Evolutionary conservation across 2,797 vertebrate genomes (phyloP).

Genomic region (Chloroceryle amazona): DNA sequence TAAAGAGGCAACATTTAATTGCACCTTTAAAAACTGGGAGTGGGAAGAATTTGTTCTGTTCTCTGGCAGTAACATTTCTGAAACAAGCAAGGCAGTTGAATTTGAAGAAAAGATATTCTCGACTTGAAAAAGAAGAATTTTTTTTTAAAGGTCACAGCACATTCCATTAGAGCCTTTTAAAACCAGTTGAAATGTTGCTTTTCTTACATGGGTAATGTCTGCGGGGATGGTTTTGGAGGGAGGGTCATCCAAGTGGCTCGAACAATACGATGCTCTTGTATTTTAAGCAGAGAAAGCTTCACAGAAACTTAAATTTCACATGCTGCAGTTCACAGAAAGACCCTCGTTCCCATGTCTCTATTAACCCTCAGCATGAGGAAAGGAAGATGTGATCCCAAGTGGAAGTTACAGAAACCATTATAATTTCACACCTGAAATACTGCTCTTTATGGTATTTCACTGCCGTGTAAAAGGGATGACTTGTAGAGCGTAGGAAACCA

Average conservation of each 20-base stretch:
- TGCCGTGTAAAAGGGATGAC: background rate
- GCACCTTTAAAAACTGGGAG: background rate
- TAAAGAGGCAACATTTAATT: background rate
- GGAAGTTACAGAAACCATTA: background rate
- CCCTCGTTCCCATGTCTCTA: accelerated
- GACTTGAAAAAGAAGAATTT: background rate
- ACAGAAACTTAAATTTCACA: accelerated
- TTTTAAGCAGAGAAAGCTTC: background rate
- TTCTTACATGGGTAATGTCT: background rate
- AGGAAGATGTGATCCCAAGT: background rate
- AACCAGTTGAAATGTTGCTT: background rate
- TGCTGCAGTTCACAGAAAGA: background rate
- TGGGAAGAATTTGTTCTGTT: background rate
- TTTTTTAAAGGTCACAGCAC: background rate
- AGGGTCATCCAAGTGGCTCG: background rate
- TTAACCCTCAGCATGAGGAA: background rate
- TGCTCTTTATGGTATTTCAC: background rate
- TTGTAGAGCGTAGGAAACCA: accelerated
- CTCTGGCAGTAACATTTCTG: background rate
- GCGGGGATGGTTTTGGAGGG: background rate
- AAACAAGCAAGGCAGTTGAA: background rate
- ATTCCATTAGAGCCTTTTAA: background rate
- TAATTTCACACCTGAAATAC: background rate
- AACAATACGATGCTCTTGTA: background rate
- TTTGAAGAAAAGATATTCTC: background rate